Percentiles rank a stretch among this genome's conserved stretches.
These are phyloP conservation scores for Apamea monoglypha DNA, from an alignment of 2,888 invertebrate genomes.

Conservation along the genomic window DNA sequence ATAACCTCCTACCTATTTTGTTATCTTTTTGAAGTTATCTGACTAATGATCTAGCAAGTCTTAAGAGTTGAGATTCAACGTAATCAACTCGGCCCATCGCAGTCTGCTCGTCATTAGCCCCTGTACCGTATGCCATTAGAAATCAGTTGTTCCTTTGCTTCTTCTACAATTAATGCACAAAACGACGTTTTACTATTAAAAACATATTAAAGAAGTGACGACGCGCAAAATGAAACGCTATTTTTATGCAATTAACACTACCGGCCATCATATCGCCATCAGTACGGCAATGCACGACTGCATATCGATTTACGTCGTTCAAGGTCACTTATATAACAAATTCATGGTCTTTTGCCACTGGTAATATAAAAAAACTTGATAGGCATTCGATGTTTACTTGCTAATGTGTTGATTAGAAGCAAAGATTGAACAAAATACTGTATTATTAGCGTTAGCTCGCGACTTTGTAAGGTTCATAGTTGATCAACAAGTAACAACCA, in stretches of 20 bases:
- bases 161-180: conserved; percentile 1
- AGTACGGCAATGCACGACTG: conserved; percentile 64
- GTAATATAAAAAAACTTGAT: conserved; percentile 41
- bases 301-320: conserved; percentile 64
- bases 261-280: conserved; percentile 67
- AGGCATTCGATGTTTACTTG: conserved; percentile 43
- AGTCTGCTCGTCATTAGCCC: neutral
- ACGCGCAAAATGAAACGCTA: conserved; percentile 50
- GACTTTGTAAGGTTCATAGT: conserved; percentile 39
- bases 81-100: conserved; percentile 17
- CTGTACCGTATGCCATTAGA: neutral
- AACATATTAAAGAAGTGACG: conserved; percentile 55
- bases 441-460: conserved; percentile 35
- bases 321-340: conserved; percentile 59
- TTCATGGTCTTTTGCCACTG: conserved; percentile 40
- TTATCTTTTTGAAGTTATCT: conserved; percentile 20
- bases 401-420: conserved; percentile 45
- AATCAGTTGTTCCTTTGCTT: neutral
- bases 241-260: conserved; percentile 66
- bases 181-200: conserved; percentile 47
- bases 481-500: conserved; percentile 6
- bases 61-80: conserved; percentile 29
- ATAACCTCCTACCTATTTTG: conserved; percentile 18
- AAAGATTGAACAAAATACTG: conserved; percentile 37
- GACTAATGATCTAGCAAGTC: conserved; percentile 20